A percentile compares a stretch with the other conserved stretches of the same genome.
These are phyloP conservation scores for Strigamia crassipes DNA, from an alignment of 2,888 invertebrate species.

Conservation along the genomic window DNA sequence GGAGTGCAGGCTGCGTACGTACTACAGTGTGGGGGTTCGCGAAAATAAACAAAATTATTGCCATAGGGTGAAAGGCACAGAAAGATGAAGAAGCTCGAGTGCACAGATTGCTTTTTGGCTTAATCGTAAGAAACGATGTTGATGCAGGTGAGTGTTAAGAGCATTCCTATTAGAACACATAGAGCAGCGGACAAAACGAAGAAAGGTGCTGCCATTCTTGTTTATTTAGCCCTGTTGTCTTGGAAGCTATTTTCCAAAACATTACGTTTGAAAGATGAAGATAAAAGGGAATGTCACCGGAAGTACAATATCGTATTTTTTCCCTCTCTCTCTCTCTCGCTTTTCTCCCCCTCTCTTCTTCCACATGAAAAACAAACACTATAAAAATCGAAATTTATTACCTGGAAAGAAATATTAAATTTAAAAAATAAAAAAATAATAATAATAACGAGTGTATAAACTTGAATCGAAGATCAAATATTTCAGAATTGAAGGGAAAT, in stretches of 20 bases:
- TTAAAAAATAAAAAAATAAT: not conserved
- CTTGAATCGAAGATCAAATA: not conserved
- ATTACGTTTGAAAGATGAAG: conserved; percentile 27
- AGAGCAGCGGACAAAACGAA: not conserved
- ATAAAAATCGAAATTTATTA: not conserved
- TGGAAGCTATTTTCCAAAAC: conserved; percentile 23
- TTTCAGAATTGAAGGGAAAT: not conserved
- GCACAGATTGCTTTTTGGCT: not conserved
- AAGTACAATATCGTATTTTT: conserved; percentile 3
- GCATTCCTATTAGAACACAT: conserved; percentile 7
- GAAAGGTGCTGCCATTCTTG: not conserved
- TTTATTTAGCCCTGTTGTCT: not conserved
- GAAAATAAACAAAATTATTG: conserved; percentile 13
- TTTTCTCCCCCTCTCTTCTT: not conserved
- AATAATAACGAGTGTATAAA: not conserved
- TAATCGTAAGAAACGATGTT: conserved; percentile 33
- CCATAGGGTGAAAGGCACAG: not conserved
- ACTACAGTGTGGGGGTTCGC: no score
- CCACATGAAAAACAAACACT: not conserved
- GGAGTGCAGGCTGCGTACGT: no score
- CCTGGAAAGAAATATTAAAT: conserved; percentile 7
- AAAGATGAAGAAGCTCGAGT: not conserved
- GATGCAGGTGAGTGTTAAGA: conserved; percentile 34
- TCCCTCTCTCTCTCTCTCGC: not conserved
- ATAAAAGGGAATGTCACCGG: conserved; percentile 2